phyloP scores from a whole-genome alignment of 1,140 invertebrate genomes.

The Panulirus ornatus region DNA sequence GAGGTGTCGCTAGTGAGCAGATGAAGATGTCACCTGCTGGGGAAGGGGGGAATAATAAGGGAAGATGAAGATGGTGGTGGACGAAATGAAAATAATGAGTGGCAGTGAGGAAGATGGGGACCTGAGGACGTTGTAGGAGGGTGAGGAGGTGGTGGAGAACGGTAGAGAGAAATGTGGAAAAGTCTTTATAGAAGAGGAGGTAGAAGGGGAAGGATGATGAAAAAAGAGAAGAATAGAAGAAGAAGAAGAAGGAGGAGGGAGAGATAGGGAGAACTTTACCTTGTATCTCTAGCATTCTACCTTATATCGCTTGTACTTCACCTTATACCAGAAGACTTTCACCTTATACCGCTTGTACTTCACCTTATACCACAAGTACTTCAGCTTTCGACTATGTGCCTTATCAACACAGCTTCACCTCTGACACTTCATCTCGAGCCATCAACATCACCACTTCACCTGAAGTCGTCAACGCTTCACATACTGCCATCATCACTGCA shows the following conservation, averaged over 20 bases:
- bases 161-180: no score
- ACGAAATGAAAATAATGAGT: not conserved
- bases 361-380: not conserved
- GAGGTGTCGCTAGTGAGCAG: not conserved
- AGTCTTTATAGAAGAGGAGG: not conserved
- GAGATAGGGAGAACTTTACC: not conserved
- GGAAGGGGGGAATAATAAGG: not conserved
- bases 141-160: not conserved
- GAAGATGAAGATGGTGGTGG: not conserved
- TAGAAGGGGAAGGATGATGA: not conserved
- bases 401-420: no score
- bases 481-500: not conserved
- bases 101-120: not conserved
- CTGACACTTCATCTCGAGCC: no score
- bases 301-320: not conserved
- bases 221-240: no score
- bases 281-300: not conserved
- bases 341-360: not conserved
- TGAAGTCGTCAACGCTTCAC: not conserved
- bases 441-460: not conserved
- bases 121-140: not conserved
- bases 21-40: not conserved
- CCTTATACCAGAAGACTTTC: not conserved
- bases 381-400: not conserved
- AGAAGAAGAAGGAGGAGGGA: no score